These are phyloP conservation scores for Athalia rosae DNA, from an alignment of 2,888 invertebrate species.

Conservation along the genomic window DNA sequence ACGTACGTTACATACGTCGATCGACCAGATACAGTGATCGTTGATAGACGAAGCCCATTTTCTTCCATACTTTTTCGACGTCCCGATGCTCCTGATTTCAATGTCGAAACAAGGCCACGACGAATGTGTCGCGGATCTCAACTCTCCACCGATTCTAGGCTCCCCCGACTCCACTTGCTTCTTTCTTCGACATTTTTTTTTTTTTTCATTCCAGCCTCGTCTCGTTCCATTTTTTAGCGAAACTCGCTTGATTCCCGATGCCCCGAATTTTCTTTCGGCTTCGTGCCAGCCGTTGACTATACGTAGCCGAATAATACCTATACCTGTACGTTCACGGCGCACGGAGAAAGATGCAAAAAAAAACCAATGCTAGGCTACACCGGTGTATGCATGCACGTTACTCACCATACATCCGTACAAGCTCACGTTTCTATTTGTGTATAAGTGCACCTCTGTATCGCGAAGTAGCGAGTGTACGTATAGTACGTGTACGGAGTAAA, in stretches of 20 bases:
- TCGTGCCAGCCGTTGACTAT: slow-evolving; percentile 12
- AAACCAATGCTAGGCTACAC: slow-evolving; percentile 26
- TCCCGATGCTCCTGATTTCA: too few relatives aligned
- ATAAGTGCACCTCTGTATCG: too few relatives aligned
- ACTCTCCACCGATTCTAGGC: neutral
- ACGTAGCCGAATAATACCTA: too few relatives aligned
- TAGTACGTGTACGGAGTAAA: neutral
- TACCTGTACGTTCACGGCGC: neutral
- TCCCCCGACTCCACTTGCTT: neutral
- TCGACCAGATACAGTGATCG: too few relatives aligned
- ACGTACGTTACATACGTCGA: too few relatives aligned
- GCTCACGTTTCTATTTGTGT: too few relatives aligned
- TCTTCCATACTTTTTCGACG: too few relatives aligned
- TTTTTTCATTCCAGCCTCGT: neutral
- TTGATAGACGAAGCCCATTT: too few relatives aligned
- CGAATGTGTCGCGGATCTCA: too few relatives aligned
- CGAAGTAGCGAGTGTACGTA: too few relatives aligned
- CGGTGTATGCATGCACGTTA: too few relatives aligned
- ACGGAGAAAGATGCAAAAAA: slow-evolving; percentile 21
- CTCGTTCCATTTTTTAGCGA: neutral
- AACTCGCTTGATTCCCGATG: slow-evolving; percentile 19
- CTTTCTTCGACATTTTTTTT: neutral
- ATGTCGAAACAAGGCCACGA: too few relatives aligned
- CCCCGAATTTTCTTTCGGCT: slow-evolving; percentile 41
- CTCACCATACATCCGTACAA: neutral